Percentiles rank a stretch among this genome's conserved stretches.
These are phyloP conservation scores for Poeciliopsis paucimaculata DNA, from an alignment of 2,797 vertebrate genomes.

Conservation along the genomic window DNA sequence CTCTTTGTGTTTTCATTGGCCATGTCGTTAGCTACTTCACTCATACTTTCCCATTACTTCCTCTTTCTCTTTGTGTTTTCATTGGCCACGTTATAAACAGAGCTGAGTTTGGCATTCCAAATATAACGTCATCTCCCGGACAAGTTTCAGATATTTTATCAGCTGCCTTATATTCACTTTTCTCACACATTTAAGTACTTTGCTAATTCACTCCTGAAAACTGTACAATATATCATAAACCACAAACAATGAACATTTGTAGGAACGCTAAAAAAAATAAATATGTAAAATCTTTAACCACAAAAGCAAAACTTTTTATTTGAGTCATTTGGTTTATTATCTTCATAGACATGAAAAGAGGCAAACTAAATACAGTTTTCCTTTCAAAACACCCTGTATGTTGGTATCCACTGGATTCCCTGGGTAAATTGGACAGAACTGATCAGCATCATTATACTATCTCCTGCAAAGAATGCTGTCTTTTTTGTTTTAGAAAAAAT, in stretches of 20 bases:
- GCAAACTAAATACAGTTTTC: not conserved
- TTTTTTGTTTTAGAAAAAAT: not conserved
- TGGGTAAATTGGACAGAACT: slow-evolving; percentile 14
- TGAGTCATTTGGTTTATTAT: not conserved
- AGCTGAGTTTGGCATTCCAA: not conserved
- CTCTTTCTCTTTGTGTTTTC: not conserved
- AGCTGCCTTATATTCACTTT: slow-evolving; percentile 2
- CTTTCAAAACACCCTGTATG: not conserved
- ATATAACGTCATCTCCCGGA: not conserved
- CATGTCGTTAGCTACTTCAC: too few species aligned
- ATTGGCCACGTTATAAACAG: not conserved
- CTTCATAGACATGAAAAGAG: not conserved
- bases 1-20: not conserved
- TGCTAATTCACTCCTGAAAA: not conserved
- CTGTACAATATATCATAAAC: not conserved
- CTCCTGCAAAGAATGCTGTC: not conserved
- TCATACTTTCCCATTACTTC: not conserved
- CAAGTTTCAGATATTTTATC: not conserved
- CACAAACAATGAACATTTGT: not conserved
- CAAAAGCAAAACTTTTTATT: not conserved
- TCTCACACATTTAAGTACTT: not conserved
- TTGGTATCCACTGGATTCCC: slow-evolving; percentile 3
- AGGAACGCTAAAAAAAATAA: not conserved
- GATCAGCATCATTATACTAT: slow-evolving; percentile 6
- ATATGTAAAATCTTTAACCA: not conserved